Conservation (phyloP, 53 echinoderm and acorn worm genomes). For the Temnopleurus reevesii region DNA sequence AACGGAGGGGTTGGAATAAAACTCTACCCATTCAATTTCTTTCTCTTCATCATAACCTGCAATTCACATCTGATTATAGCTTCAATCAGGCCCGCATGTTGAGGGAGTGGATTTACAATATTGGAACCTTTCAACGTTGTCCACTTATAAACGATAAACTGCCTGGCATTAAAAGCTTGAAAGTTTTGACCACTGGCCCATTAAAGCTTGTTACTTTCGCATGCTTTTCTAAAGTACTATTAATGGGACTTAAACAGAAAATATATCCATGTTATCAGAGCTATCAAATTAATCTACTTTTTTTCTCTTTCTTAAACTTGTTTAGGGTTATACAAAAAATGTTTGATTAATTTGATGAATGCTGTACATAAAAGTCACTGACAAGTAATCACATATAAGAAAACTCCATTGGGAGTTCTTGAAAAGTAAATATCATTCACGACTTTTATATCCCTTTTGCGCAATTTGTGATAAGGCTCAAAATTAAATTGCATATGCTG, state of each 20-base stretch:
- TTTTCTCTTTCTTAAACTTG: background rate
- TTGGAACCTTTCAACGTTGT: background rate
- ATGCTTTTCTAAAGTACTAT: constrained; percentile 17
- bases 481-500: too few species aligned
- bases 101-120: constrained; percentile 22
- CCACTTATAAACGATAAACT: constrained; percentile 16
- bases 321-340: constrained; percentile 2
- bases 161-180: background rate
- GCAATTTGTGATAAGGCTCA: background rate
- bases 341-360: constrained; percentile 6
- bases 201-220: background rate
- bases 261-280: background rate
- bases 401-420: background rate
- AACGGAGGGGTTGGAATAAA: background rate
- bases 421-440: background rate
- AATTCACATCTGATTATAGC: constrained; percentile 24
- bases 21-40: constrained; percentile 13
- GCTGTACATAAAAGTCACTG: background rate
- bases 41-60: background rate
- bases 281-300: background rate
- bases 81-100: constrained; percentile 19
- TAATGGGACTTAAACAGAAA: background rate
- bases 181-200: constrained; percentile 1
- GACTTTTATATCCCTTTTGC: background rate
- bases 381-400: background rate